These are phyloP conservation scores for Pollicipes pollicipes DNA, from an alignment of 1,140 invertebrate species.

Conservation along the genomic window DNA sequence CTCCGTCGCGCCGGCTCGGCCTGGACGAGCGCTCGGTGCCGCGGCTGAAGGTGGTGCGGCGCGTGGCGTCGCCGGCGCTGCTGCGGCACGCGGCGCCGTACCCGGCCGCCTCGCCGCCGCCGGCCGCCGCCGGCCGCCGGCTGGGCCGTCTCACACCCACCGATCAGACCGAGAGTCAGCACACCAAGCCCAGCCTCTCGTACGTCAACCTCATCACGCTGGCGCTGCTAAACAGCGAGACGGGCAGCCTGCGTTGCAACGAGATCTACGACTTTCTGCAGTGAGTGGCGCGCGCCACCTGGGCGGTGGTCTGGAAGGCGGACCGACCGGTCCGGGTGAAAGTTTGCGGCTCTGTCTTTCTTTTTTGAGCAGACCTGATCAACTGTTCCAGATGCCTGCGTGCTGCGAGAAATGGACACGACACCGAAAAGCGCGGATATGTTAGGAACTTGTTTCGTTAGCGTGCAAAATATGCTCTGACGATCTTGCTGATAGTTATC, in stretches of 20 bases:
- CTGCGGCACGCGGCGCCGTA: neutral
- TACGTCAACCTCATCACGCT: slow-evolving; percentile 4
- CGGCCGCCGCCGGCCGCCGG: too few relatives aligned
- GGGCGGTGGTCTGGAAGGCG: too few relatives aligned
- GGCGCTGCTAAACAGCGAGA: slow-evolving; percentile 2
- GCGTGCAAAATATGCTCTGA: too few relatives aligned
- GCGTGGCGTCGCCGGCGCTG: neutral
- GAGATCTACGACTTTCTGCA: slow-evolving; percentile 6
- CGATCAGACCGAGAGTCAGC: neutral
- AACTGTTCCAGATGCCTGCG: too few relatives aligned
- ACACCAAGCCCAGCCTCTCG: slow-evolving; percentile 5
- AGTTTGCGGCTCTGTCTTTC: too few relatives aligned
- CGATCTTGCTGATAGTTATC: too few relatives aligned
- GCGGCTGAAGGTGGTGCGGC: neutral
- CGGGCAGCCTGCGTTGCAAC: neutral
- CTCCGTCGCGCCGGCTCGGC: neutral
- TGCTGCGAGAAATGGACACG: too few relatives aligned
- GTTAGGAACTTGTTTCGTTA: too few relatives aligned
- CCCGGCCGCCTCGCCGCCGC: neutral
- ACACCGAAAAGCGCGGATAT: too few relatives aligned
- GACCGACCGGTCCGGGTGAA: too few relatives aligned
- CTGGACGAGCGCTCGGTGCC: neutral
- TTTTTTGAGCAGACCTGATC: too few relatives aligned
- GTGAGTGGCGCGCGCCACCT: neutral
- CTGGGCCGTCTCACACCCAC: too few relatives aligned